Evolutionary conservation across 2,888 invertebrate species (phyloP).

Genomic region (Xylophagus ater): DNA sequence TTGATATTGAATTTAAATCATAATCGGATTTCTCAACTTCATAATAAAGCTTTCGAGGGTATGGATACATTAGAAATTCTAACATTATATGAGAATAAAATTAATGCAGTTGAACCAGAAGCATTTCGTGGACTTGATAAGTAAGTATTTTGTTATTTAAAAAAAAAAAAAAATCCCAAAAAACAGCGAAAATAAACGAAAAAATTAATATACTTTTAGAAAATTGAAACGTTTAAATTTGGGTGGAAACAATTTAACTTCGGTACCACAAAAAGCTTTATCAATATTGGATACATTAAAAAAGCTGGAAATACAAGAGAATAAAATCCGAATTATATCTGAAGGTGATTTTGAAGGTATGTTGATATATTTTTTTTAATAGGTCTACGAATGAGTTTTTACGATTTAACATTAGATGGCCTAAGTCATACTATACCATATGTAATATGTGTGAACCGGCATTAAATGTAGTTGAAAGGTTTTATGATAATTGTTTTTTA

Average conservation of each 20-base stretch:
- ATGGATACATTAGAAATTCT: conserved; percentile 77
- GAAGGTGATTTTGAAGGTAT: conserved; percentile 81
- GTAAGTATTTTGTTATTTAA: conserved; percentile 43
- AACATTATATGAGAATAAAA: conserved; percentile 76
- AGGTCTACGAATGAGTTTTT: too few relatives aligned
- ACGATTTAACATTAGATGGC: too few relatives aligned
- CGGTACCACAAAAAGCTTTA: conserved; percentile 71
- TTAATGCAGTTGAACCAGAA: conserved; percentile 64
- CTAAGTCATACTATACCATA: too few relatives aligned
- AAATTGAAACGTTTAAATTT: conserved; percentile 75
- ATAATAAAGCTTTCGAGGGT: conserved; percentile 73
- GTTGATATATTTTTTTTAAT: too few relatives aligned
- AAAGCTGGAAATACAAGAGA: conserved; percentile 81
- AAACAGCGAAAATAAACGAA: conserved; percentile 1
- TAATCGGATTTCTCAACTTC: conserved; percentile 69
- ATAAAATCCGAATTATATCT: conserved; percentile 60
- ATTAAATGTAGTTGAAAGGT: too few relatives aligned
- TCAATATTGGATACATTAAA: conserved; percentile 66
- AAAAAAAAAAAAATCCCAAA: conserved; percentile 4
- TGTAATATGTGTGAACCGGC: too few relatives aligned
- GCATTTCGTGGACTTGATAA: conserved; percentile 81
- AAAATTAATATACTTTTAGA: conserved; percentile 33
- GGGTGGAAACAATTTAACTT: conserved; percentile 68
- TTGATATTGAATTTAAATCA: conserved; percentile 83
- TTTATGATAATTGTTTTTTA: too few relatives aligned